Conservation (phyloP, 2,113 vertebrate species). For the Bambusicola thoracicus region DNA sequence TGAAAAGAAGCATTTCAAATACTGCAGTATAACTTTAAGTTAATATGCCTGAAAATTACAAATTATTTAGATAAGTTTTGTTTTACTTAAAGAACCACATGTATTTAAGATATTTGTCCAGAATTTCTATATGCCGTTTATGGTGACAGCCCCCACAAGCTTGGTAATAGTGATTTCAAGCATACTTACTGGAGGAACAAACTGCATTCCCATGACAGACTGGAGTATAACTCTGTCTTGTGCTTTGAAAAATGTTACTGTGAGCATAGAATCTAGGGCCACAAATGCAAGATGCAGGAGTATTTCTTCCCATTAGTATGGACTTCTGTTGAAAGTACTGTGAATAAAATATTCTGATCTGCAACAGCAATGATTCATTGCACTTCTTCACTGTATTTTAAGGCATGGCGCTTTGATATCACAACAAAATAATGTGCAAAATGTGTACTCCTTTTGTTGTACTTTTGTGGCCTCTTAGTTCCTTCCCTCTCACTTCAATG, state of each 20-base stretch:
- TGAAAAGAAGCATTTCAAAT: not conserved
- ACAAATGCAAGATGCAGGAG: not conserved
- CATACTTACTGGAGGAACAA: not conserved
- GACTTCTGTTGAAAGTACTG: not conserved
- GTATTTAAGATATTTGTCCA: not conserved
- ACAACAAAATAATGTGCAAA: not conserved
- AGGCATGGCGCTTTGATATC: not conserved
- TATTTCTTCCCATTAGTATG: accelerated
- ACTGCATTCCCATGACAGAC: not conserved
- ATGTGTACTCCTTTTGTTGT: not conserved
- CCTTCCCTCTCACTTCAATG: not conserved
- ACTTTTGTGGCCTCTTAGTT: not conserved
- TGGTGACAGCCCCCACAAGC: not conserved
- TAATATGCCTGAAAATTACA: not conserved
- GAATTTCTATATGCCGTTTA: not conserved
- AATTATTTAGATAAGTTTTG: not conserved
- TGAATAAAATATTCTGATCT: not conserved
- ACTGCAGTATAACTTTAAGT: not conserved
- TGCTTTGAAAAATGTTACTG: not conserved
- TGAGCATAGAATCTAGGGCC: not conserved
- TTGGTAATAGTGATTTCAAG: not conserved
- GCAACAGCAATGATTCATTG: not conserved
- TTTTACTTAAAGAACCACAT: not conserved
- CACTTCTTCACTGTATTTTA: not conserved
- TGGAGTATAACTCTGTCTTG: not conserved